Evolutionary conservation across 2,797 vertebrate genomes (phyloP), one percentile per base, ranked within the genome.

Genomic region (Xenops minutus): DNA sequence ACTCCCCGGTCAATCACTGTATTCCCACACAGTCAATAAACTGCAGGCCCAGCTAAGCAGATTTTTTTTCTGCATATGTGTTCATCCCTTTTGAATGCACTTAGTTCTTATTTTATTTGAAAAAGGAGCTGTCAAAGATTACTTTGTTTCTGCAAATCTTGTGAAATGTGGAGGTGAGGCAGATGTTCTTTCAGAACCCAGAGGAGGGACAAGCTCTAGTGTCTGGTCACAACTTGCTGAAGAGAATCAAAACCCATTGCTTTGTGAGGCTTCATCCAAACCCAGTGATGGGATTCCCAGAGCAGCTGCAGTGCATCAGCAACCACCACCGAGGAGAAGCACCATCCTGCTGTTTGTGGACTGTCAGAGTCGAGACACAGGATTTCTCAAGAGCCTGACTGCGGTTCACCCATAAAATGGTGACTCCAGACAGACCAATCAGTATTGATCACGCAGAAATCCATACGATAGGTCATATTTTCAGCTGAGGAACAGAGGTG

Each of bases 91-190:
- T 64, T 74, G 16, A 89, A 55, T 85, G 41, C 20, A 14, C 29
- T 64, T 68, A 48, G 29, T 72, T 84, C 48, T 85, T 52, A 78
- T 79, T 85, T 73, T 58, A 54, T 72, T 77, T 83, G 51, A 59
- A 63, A 74, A 86, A 78, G 23, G 21, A 72, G 7, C 48, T 36
- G 10, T 63, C 72, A 80, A 48, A 87, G 29, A 85, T 58, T 15
- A 39, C 12, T 64, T 79, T 55, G 37, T 62, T 74, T 2, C 56
- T 86, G 32, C 34, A 61, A 43, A n/a, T 74, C n/a, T 27, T 56
- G 48, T 77, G 39, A 51, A 54, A 52, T 58, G 9, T 30, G 58
- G 37, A 54, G 41, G 37, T n/a, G 64, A 55, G 44, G 27, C 20
- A 63, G 49, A 64, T 1, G 0, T 54, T 64, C 37, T 58, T 68